These are phyloP conservation scores for Panulirus ornatus DNA, from an alignment of 1,140 invertebrate genomes.

Conservation along the genomic window DNA sequence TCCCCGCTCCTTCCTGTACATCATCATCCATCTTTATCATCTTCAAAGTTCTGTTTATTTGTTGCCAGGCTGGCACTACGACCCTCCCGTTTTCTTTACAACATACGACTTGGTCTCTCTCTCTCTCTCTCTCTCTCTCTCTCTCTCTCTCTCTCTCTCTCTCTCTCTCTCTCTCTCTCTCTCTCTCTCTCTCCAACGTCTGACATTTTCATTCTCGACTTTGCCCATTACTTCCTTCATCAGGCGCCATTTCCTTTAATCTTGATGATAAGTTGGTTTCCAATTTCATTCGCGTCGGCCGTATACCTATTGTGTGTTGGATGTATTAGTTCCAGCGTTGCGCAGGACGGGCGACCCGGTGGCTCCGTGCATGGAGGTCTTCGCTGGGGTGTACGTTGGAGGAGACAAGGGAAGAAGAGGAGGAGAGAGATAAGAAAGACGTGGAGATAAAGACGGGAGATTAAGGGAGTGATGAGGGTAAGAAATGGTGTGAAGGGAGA, in stretches of 20 bases:
- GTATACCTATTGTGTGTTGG: no score
- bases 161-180: not conserved
- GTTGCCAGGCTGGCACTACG: not conserved
- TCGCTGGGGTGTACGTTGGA: no score
- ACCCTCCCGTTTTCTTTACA: not conserved
- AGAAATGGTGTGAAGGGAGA: no score
- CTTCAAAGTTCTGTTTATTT: not conserved
- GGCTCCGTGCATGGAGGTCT: no score
- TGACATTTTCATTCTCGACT: not conserved
- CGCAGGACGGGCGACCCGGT: no score
- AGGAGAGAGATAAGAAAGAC: no score
- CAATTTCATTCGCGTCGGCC: no score
- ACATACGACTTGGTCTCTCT: constrained; percentile 13
- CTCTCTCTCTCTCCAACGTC: not conserved
- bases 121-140: constrained; percentile 1
- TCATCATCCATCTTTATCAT: not conserved
- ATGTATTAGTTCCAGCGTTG: no score
- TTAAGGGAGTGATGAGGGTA: no score
- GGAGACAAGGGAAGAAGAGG: no score
- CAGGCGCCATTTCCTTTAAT: not conserved
- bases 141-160: not conserved
- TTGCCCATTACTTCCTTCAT: not conserved
- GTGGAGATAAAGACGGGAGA: no score
- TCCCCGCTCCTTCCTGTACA: not conserved
- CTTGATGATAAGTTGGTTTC: no score